Evolutionary conservation across 1,140 invertebrate genomes (phyloP).

Genomic region (Drosophila equinoxialis): DNA sequence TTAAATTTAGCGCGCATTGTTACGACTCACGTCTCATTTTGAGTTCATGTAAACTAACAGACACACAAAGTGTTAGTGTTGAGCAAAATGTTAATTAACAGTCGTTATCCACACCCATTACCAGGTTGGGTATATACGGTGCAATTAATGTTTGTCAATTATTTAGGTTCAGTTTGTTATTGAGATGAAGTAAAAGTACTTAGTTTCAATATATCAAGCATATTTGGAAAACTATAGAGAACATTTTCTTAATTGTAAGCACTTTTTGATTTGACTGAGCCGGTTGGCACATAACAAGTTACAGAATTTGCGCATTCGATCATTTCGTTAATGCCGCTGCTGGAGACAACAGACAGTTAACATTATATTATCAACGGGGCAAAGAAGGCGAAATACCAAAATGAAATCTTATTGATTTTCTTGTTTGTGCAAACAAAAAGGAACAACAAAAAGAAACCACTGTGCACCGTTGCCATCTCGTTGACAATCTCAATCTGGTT

Average conservation of each 20-base stretch:
- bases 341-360: conserved; percentile 11
- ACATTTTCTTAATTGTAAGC: too few species aligned
- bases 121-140: neutral
- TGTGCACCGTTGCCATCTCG: conserved; percentile 8
- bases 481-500: conserved; percentile 10
- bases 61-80: too few species aligned
- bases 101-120: neutral
- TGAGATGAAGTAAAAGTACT: neutral
- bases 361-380: conserved; percentile 10
- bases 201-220: neutral
- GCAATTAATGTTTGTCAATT: neutral
- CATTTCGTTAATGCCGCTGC: neutral
- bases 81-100: neutral
- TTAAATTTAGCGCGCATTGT: neutral
- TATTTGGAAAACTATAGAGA: too few species aligned
- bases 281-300: neutral
- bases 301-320: neutral
- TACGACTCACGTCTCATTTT: neutral
- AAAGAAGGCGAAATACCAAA: conserved; percentile 11
- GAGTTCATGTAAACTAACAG: neutral
- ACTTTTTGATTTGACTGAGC: too few species aligned
- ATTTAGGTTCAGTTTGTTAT: neutral
- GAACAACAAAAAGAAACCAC: conserved; percentile 10
- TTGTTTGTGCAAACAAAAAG: conserved; percentile 13
- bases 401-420: conserved; percentile 14